phyloP scores from a whole-genome alignment of 2,113 vertebrate species.

The Peucedramus taeniatus region DNA sequence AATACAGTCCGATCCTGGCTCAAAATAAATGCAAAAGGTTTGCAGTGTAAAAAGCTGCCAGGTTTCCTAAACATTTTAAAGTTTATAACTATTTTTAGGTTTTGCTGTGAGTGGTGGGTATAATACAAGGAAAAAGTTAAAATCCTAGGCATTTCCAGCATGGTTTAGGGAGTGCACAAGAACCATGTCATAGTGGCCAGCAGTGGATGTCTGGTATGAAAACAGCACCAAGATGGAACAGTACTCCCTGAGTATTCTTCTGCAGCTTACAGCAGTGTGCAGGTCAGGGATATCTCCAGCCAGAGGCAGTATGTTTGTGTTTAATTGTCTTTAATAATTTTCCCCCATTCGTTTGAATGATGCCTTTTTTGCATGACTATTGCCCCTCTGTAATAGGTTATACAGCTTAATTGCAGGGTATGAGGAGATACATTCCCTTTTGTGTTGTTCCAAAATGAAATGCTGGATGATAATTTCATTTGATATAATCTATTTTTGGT shows the following conservation, averaged over 20 bases:
- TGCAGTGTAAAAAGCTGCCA: background rate
- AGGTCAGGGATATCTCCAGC: background rate
- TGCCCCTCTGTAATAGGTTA: background rate
- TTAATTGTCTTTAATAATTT: background rate
- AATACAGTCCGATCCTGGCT: background rate
- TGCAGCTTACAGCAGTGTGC: background rate
- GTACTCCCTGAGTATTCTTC: background rate
- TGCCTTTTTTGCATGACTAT: background rate
- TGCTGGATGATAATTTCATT: background rate
- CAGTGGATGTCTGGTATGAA: background rate
- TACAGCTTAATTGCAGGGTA: background rate
- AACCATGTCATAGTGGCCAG: background rate
- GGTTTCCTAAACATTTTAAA: background rate
- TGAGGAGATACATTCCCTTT: background rate
- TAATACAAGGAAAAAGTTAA: background rate
- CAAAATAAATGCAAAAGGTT: background rate
- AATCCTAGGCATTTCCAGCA: background rate
- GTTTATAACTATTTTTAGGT: background rate
- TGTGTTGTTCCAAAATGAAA: background rate
- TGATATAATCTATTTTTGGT: background rate
- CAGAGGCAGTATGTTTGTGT: background rate
- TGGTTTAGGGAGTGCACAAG: background rate
- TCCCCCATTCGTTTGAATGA: background rate
- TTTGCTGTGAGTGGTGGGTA: background rate
- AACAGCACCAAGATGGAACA: fast-evolving